phyloP scores from a whole-genome alignment of 2,797 vertebrate genomes.

The Arctocebus calabarensis region DNA sequence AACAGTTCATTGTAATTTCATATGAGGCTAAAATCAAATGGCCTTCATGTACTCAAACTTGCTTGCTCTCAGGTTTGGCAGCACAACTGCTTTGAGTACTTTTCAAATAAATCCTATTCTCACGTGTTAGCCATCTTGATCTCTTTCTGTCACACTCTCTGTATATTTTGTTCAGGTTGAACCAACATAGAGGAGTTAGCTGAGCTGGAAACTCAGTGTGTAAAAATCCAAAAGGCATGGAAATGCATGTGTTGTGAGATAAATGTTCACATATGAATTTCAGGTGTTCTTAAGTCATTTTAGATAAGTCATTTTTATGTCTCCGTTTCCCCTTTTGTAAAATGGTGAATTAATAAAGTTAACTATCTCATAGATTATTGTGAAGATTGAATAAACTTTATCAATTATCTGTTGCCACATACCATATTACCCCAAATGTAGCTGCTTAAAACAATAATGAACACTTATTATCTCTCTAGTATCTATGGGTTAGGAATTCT shows the following conservation, averaged over 20 bases:
- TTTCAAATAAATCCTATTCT: constrained; percentile 2
- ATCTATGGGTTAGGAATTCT: background rate
- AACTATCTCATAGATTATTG: background rate
- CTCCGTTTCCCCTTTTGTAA: background rate
- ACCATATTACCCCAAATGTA: background rate
- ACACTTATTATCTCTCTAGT: background rate
- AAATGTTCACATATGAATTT: background rate
- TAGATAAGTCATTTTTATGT: background rate
- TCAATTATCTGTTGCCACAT: background rate
- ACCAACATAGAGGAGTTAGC: background rate
- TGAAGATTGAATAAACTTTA: background rate
- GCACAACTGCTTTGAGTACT: background rate
- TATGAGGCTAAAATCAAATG: background rate
- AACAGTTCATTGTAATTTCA: background rate
- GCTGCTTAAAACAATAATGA: background rate
- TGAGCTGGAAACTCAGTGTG: background rate
- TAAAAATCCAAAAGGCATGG: background rate
- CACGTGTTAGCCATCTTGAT: background rate
- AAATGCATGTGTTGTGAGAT: background rate
- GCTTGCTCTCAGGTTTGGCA: background rate
- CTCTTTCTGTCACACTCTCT: background rate
- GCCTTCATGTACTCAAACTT: background rate
- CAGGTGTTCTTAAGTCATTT: background rate
- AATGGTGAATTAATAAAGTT: background rate
- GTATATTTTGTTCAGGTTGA: background rate